phyloP scores from a whole-genome alignment of 2,888 invertebrate genomes.

The Uloborus plumipes region DNA sequence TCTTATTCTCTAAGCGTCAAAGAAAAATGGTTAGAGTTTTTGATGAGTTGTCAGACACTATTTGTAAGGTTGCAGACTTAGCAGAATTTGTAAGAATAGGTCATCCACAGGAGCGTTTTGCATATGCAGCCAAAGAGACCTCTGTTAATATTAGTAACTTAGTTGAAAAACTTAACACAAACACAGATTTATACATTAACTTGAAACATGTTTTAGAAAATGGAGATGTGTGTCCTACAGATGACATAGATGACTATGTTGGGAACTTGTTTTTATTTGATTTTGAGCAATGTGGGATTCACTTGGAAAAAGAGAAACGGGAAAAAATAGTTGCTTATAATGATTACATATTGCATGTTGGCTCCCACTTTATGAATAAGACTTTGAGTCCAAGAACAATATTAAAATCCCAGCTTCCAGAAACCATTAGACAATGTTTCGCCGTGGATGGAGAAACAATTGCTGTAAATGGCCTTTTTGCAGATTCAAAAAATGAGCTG shows the following conservation, averaged over 20 bases:
- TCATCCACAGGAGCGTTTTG: slow-evolving; percentile 84
- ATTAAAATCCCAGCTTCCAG: slow-evolving; percentile 79
- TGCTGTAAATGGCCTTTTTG: slow-evolving; percentile 84
- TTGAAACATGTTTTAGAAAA: slow-evolving; percentile 80
- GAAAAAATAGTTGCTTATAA: slow-evolving; percentile 84
- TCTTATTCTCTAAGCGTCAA: slow-evolving; percentile 75
- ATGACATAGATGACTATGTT: slow-evolving; percentile 86
- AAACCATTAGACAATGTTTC: slow-evolving; percentile 79
- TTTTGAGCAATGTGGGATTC: slow-evolving; percentile 98
- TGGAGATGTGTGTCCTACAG: slow-evolving; percentile 78
- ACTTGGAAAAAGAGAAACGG: slow-evolving; percentile 81
- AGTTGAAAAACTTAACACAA: slow-evolving; percentile 95
- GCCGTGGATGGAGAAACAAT: slow-evolving; percentile 81
- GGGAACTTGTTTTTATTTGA: slow-evolving; percentile 92
- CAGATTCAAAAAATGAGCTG: slow-evolving; percentile 83
- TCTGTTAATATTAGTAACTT: slow-evolving; percentile 89
- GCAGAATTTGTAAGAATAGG: slow-evolving; percentile 95
- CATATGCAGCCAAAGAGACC: slow-evolving; percentile 88
- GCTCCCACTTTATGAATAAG: slow-evolving; percentile 71
- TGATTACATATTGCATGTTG: slow-evolving; percentile 81
- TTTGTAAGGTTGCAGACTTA: slow-evolving; percentile 96
- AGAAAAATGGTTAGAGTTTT: slow-evolving; percentile 90
- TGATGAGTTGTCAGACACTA: slow-evolving; percentile 93
- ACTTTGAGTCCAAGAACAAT: slow-evolving; percentile 77
- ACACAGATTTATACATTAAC: slow-evolving; percentile 84